Evolutionary conservation across 2,797 vertebrate species (phyloP), one percentile per base, ranked within the genome.

Genomic region (Acipenser oxyrinchus): DNA sequence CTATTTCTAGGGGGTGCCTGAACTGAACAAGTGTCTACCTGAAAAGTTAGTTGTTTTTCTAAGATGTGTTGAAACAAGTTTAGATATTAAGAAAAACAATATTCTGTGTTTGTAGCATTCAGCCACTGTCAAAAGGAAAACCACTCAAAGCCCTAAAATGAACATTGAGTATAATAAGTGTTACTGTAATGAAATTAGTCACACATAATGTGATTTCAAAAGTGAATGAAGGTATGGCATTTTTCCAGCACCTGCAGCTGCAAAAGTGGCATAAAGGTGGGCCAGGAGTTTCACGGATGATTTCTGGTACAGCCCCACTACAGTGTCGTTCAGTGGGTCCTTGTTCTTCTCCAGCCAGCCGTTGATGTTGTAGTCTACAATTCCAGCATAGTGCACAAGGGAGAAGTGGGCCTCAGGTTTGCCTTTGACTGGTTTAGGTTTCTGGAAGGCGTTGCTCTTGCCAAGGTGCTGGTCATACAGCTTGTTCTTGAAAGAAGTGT

Each of bases 391-490:
- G 74, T 93, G 92, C 1, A 90, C 63, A 75, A 94, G 77, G 0
- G 91, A 81, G 78, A 94, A 94, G 78, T 94, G 92, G 68, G 92
- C 91, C 4, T 94, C 92, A 0, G 89, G 76, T 10, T 80, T 93
- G 60, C 92, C 92, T 79, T 94, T 93, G 72, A 51, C 78, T 51
- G 84, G 84, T 13, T 91, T 92, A 12, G 90, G 89, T 71, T 92
- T 92, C 69, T 91, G 89, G 80, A 92, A 93, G 50, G 83, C 86
- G 60, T 69, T 77, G 23, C 68, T 75, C 79, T 95, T 92, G 65
- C 93, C 93, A 75, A 95, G 83, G 75, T 95, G 93, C 74, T 95
- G 93, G 63, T 94, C 94, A 4, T 93, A 81, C 60, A 96, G 77
- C 76, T 95, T 93, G 80, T 91, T 92, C 79, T 91, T 92, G 75